Conservation (phyloP, 2,888 invertebrate genomes). For the Pinctada fucata region DNA sequence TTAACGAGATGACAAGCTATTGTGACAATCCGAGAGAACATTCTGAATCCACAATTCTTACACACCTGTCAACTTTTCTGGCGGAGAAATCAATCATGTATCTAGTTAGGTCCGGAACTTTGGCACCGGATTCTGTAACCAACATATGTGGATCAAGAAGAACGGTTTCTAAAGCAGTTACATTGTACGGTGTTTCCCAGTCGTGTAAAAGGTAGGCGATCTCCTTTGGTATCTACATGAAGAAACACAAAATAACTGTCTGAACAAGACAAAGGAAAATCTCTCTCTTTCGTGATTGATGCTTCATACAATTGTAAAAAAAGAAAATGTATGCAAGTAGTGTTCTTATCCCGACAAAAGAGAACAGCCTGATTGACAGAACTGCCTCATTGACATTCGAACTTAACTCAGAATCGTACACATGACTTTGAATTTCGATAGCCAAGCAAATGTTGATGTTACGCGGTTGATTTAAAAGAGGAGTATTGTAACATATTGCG, state of each 20-base stretch:
- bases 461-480: too few species aligned
- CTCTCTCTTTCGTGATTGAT: too few species aligned
- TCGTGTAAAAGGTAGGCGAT: constrained; percentile 16
- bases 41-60: neutral
- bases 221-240: constrained; percentile 75
- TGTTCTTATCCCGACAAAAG: too few species aligned
- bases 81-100: constrained; percentile 23
- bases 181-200: neutral
- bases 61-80: constrained; percentile 41
- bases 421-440: too few species aligned
- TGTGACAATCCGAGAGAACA: neutral
- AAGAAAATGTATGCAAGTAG: too few species aligned
- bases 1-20: neutral
- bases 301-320: neutral
- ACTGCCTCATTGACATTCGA: too few species aligned
- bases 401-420: too few species aligned
- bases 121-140: constrained; percentile 43
- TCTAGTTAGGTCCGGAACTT: constrained; percentile 30
- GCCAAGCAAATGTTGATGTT: too few species aligned
- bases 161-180: constrained; percentile 86
- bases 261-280: too few species aligned
- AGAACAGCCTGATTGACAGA: too few species aligned
- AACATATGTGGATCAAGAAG: constrained; percentile 96
- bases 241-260: neutral
- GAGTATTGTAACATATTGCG: too few species aligned